phyloP scores from a whole-genome alignment of 2,888 invertebrate genomes.

The Pterostichus madidus region DNA sequence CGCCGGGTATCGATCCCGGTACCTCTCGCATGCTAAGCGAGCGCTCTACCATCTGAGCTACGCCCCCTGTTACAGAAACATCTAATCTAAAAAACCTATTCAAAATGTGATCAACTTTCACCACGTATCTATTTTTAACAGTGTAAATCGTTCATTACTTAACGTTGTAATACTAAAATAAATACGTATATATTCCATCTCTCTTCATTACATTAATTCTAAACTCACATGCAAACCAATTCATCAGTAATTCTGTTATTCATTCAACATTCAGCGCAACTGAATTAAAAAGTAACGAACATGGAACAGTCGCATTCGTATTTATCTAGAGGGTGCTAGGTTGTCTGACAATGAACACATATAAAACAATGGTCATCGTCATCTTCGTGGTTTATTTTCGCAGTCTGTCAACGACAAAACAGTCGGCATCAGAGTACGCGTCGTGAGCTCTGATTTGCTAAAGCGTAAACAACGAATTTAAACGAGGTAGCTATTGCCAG shows the following conservation, averaged over 20 bases:
- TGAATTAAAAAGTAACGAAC: conserved; percentile 12
- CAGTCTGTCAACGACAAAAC: conserved; percentile 44
- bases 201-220: no score
- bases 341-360: conserved; percentile 17
- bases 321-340: conserved; percentile 6
- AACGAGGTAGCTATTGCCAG: not conserved
- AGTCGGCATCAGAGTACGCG: conserved; percentile 8
- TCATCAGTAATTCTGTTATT: no score
- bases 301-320: not conserved
- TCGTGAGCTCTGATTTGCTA: conserved; percentile 18
- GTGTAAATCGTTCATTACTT: no score
- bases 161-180: no score
- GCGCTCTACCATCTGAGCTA: conserved; percentile 81
- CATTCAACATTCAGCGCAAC: not conserved
- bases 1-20: conserved; percentile 80
- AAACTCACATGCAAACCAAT: no score
- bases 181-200: no score
- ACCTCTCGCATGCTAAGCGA: conserved; percentile 81
- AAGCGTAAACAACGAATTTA: conserved; percentile 43
- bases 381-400: conserved; percentile 43
- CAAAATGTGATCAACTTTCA: no score
- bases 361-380: conserved; percentile 32
- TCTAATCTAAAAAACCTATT: no score
- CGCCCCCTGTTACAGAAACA: conserved; percentile 70
- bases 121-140: no score